Base-by-base conservation (phyloP, 2,888 invertebrate genomes). In the Metacarcinus magister region DNA sequence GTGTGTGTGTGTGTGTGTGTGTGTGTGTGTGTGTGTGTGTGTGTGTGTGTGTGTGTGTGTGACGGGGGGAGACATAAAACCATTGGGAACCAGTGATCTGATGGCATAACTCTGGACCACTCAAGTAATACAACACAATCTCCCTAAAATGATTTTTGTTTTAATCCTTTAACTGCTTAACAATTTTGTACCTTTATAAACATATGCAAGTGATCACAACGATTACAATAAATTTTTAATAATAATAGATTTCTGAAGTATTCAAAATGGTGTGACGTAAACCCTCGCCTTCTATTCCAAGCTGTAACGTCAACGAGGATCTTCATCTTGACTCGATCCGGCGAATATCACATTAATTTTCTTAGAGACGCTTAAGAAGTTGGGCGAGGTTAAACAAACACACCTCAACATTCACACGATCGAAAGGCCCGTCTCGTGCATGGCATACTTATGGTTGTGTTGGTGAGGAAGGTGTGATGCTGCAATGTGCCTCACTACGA, bases 1-100 rank as follows among this genome's bases (percentile, higher is more conserved):
- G n/a, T n/a, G n/a, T n/a, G n/a, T n/a, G 67, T 67, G 67, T 67
- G 67, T 67, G 67, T 67, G 67, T 67, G 67, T 67, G 67, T 67
- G 67, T 67, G 67, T 67, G 67, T 67, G 67, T 67, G 67, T 67
- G 67, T 67, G 67, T 67, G 67, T 67, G 67, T 67, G 67, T 67
- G 67, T 67, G 67, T n/a, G n/a, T n/a, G n/a, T n/a, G n/a, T n/a
- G n/a, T n/a, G n/a, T n/a, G n/a, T n/a, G n/a, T n/a, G n/a, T n/a
- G 32, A 39, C 3, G 87, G 32, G 39, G 0, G 87, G 13, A 19
- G 32, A 13, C 39, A 39, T 23, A 32, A 39, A 13, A 3, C 7
- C 28, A n/a, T 16, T 87, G 87, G 39, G 28, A 39, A 87, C 87
- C 87, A 87, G 13, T 23, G n/a, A 23, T 39, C 39, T 19, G 82